Base-by-base conservation (phyloP, 1,140 invertebrate species). In the Hesperophylax magnus region DNA sequence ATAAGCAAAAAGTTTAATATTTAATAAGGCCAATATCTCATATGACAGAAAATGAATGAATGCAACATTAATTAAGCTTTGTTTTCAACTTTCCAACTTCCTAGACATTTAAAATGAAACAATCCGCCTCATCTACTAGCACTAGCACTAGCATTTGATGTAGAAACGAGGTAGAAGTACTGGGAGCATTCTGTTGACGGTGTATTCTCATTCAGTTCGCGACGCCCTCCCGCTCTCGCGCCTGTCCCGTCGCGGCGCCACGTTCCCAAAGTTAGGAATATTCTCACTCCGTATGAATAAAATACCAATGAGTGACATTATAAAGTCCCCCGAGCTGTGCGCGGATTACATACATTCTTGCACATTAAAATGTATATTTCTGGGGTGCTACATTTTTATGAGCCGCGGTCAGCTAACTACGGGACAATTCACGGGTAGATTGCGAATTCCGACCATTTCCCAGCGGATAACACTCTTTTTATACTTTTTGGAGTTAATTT, bases 251-350 rank as follows among this genome's bases (percentile, higher is more conserved):
- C 34, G 20, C 14, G 14, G 14, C 22, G 22, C 24, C 56, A 76
- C 72, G 56, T 76, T 72, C 47, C 17, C 69, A 76, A 76, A 76
- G 72, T 76, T 47, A 47, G 24, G 27, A 76, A 60, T 18, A 31
- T 76, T 69, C 72, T 60, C 58, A 18, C 9, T 65, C 47, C 77
- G 63, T 78, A 69, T 69, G 77, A 82, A 81, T 83, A 77, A 83
- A 83, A 81, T 83, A 83, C 71, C 82, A 78, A 78, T 78, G 77
- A 83, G 76, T 83, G 82, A 78, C 82, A 83, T 83, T 83, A 83
- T 78, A 81, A 83, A 81, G 60, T 77, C 79, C 31, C 75, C 31
- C 58, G 39, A 47, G 52, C 77, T 63, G 31, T 18, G 61, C 67
- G 47, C 56, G 77, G 80, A 80, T 80, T 83, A 80, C 75, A 76